Evolutionary conservation across 2,113 vertebrate species (phyloP).

Genomic region (Ceyx melanurus): DNA sequence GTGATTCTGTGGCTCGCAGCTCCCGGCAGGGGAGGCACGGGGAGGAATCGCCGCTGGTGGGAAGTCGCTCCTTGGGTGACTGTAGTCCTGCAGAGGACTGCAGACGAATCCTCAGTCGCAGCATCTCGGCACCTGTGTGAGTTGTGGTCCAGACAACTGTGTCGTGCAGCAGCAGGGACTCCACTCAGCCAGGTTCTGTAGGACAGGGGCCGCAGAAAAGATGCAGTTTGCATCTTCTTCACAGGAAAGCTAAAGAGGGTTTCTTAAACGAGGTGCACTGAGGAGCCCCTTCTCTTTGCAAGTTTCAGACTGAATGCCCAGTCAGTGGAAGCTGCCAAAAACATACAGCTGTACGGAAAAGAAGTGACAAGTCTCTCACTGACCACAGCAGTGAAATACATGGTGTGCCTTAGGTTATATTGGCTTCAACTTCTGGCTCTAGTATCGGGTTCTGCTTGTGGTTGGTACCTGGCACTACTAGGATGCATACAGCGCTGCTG

Average conservation of each 20-base stretch:
- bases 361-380: background rate
- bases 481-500: background rate
- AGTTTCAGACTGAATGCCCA: too few species aligned
- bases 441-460: accelerated
- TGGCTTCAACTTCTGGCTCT: background rate
- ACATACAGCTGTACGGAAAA: accelerated
- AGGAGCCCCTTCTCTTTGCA: background rate
- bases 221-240: background rate
- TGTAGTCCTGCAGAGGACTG: background rate
- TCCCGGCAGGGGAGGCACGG: background rate
- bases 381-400: background rate
- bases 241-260: too few species aligned
- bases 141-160: background rate
- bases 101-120: accelerated
- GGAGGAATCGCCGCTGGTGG: background rate
- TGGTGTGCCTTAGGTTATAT: background rate
- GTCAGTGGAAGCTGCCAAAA: background rate
- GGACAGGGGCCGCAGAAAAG: background rate
- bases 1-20: background rate
- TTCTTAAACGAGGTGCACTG: too few species aligned
- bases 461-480: background rate
- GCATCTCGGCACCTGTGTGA: background rate
- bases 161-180: background rate
- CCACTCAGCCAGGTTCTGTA: background rate
- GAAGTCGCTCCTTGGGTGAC: background rate